Evolutionary conservation across 2,113 vertebrate genomes (phyloP), one percentile per base, ranked within the genome.

Genomic region (Cricetomys ansorgei): DNA sequence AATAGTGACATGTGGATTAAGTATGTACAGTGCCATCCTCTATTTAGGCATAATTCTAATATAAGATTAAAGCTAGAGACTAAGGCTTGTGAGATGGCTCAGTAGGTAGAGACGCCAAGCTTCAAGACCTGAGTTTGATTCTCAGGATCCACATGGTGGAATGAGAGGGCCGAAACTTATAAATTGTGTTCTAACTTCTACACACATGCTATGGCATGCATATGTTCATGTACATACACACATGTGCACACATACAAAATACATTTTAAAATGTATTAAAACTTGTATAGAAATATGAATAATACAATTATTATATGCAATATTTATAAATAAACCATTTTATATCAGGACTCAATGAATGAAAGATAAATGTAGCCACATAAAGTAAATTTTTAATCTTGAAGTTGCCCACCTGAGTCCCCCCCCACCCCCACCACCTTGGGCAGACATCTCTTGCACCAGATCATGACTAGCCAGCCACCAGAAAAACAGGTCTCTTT

Each of bases 21-120:
- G 5, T 34, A 40, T 70, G 2, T 3, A 37, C 6, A 27, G 5
- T 37, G 0, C 8, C 59, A 29, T 16, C 27, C 1, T 67, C 2
- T 62, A 43, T 93, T 67, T 31, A 10, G 75, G 2, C 13, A 40
- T 72, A 64, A 77, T 84, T 65, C 37, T 73, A 45, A 59, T 53
- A 43, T 23, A 16, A 62, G 7, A 9, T 16, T 31, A 43, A 43
- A 43, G 10, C n/a, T 62, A 25, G 27, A 76, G 4, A 25, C 19
- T 11, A 50, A 45, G 23, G 13, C 15, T 83, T 13, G 25, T 3
- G 27, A 62, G 13, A 83, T 43, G 25, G 7, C n/a, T 43, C n/a
- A 13, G 15, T 19, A 19, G 2, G 0, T 62, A 43, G 43, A 62
- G 25, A 17, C 31, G 57, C 27, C 80, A 64, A 64, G 27, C 7